Conservation (phyloP, 2,888 invertebrate species). For the Sicus ferrugineus region DNA sequence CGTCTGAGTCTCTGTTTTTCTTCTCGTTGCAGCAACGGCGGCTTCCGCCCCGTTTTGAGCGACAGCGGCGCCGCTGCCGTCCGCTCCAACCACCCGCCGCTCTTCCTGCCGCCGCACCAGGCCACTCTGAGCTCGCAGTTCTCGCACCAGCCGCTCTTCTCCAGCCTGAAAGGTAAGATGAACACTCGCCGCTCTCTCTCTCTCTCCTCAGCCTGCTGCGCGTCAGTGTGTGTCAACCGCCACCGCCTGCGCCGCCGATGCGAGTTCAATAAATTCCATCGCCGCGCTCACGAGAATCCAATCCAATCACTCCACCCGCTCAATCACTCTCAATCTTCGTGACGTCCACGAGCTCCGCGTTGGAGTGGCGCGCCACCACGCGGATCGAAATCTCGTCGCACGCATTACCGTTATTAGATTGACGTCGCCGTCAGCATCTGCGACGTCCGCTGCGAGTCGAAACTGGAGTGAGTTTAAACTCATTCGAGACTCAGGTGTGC, state of each 20-base stretch:
- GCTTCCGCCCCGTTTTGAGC: conserved; percentile 71
- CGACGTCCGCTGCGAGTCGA: too few relatives aligned
- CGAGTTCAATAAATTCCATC: neutral
- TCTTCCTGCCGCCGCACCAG: conserved; percentile 85
- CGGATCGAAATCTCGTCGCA: neutral
- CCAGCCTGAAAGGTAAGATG: conserved; percentile 77
- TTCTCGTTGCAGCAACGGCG: conserved; percentile 67
- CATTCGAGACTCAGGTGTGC: too few relatives aligned
- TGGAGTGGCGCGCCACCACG: neutral
- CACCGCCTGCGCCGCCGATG: neutral
- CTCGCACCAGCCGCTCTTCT: conserved; percentile 84
- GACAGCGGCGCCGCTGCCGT: conserved; percentile 59
- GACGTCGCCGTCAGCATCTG: neutral
- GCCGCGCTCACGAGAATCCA: too few relatives aligned
- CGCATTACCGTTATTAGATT: conserved; percentile 2
- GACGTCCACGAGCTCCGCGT: neutral
- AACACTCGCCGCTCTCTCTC: too few relatives aligned
- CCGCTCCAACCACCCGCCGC: conserved; percentile 74
- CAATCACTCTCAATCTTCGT: conserved; percentile 19
- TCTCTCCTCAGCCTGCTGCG: too few relatives aligned
- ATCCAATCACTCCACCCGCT: conserved; percentile 10
- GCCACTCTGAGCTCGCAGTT: conserved; percentile 77
- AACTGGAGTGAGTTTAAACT: too few relatives aligned
- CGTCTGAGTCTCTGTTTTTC: neutral
- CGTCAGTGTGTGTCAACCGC: too few relatives aligned